Evolutionary conservation across 2,797 vertebrate species (phyloP).

Genomic region (Danio aesculapii): DNA sequence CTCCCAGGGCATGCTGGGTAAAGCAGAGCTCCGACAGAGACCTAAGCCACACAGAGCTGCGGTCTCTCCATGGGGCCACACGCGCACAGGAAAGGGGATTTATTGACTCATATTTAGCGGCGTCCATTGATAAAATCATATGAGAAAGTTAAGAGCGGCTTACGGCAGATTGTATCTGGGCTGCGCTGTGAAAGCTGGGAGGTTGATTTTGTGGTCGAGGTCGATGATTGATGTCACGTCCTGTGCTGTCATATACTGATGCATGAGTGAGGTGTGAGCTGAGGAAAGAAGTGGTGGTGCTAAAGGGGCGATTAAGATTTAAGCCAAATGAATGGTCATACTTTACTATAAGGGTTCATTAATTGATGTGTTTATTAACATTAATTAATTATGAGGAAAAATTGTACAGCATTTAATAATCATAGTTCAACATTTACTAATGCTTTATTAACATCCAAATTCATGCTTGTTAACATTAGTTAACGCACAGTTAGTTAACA

Average conservation of each 20-base stretch:
- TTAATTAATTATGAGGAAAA: too few species aligned
- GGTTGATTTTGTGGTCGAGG: conserved; percentile 19
- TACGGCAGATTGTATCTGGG: conserved; percentile 48
- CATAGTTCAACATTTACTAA: too few species aligned
- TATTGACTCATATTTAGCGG: conserved; percentile 59
- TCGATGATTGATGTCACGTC: conserved; percentile 34
- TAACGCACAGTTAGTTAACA: too few species aligned
- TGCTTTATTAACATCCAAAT: too few species aligned
- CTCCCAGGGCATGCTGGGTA: conserved; percentile 47
- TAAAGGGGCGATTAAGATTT: conserved; percentile 14
- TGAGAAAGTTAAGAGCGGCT: conserved; percentile 46
- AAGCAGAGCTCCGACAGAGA: conserved; percentile 49
- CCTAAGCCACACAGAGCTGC: conserved; percentile 34
- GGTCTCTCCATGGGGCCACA: conserved; percentile 36
- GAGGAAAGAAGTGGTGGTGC: conserved; percentile 48
- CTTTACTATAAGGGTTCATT: too few species aligned
- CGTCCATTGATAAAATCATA: conserved; percentile 53
- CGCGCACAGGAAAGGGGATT: conserved; percentile 22
- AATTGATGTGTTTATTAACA: too few species aligned
- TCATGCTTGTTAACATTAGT: too few species aligned
- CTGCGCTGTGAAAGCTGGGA: conserved; percentile 27
- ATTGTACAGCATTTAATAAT: too few species aligned
- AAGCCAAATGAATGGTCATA: not conserved
- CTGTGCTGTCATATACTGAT: conserved; percentile 45
- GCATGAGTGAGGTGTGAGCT: conserved; percentile 52